Percentiles rank a stretch among this genome's conserved stretches.
phyloP scores from a whole-genome alignment of 2,797 vertebrate species.

The Balearica regulorum region DNA sequence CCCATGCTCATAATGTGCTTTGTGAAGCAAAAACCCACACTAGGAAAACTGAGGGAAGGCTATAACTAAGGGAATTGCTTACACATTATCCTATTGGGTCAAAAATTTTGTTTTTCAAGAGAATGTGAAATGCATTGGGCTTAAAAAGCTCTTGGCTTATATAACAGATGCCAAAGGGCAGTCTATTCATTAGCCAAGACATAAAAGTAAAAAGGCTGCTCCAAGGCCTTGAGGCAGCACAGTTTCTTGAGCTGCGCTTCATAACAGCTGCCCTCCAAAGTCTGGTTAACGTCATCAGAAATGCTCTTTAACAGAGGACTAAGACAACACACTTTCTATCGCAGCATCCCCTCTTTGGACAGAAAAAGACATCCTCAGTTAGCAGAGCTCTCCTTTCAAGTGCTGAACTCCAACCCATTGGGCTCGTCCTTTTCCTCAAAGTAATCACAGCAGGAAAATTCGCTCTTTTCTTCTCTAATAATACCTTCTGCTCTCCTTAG shows the following conservation, averaged over 20 bases:
- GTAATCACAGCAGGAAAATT: not conserved
- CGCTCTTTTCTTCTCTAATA: not conserved
- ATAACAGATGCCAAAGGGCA: slow-evolving; percentile 50
- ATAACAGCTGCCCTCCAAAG: slow-evolving; percentile 38
- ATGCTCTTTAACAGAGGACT: not conserved
- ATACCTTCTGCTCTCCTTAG: not conserved
- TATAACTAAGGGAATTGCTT: not conserved
- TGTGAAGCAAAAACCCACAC: not conserved
- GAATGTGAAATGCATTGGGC: not conserved
- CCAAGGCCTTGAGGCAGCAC: slow-evolving; percentile 9
- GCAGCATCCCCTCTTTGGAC: not conserved
- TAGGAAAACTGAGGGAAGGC: not conserved
- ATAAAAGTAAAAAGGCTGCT: slow-evolving; percentile 48
- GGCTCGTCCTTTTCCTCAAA: not conserved
- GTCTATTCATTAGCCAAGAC: slow-evolving; percentile 33
- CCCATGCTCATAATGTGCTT: not conserved
- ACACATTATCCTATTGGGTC: not conserved
- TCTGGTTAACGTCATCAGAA: slow-evolving; percentile 37
- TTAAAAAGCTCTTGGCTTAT: slow-evolving; percentile 23
- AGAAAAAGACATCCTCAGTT: not conserved
- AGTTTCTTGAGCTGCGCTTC: slow-evolving; percentile 18
- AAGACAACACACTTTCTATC: not conserved
- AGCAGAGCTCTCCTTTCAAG: not conserved
- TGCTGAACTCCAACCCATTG: not conserved
- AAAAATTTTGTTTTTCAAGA: slow-evolving; percentile 11